Base-by-base conservation (phyloP, 2,113 vertebrate species). In the Otus sunia region DNA sequence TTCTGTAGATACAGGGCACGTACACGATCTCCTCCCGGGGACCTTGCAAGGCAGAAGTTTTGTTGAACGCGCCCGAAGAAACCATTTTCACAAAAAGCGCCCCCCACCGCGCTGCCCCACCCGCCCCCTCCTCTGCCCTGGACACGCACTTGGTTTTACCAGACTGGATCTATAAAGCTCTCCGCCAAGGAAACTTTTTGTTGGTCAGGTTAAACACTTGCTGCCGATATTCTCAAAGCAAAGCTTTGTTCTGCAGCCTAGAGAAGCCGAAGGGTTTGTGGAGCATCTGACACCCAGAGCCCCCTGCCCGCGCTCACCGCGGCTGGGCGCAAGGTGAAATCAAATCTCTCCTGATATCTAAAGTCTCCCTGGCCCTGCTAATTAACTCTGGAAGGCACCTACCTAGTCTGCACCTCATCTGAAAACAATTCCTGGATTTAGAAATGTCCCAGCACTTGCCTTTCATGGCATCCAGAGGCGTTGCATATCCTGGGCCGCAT, bases 401-500 rank as follows among this genome's bases (percentile, higher is more conserved):
- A 6, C 16, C 19, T 30, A 22, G 29, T 17, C 39, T 59, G 25
- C 34, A 11, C 30, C 45, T 2, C 3, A 39, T 5, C 8, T 18
- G 34, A 19, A 15, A 55, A 10, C 10, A 25, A 15, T 34, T n/a
- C 29, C 67, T 50, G 47, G 23, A 10, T 13, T 43, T 18, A 43
- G 68, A 13, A 11, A 2, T 12, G 18, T 23, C 10, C 4, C 10
- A 5, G 16, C 20, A 77, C 96, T 98, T 93, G 98, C 99, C 99
- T 96, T 99, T 99, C 99, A 99, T 99, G 95, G 99, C 99, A 2
- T 99, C 98, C 93, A 98, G 92, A 3, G 99, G 99, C 21, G 96
- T 98, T 25, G 97, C 59, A 78, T 99, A 99, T 63, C 99, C 99
- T 0, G 99, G 99, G 37, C 99, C 99, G 79, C 99, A 99, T 2